These are phyloP conservation scores for Lymantria monacha DNA, from an alignment of 2,888 invertebrate genomes.

Conservation along the genomic window DNA sequence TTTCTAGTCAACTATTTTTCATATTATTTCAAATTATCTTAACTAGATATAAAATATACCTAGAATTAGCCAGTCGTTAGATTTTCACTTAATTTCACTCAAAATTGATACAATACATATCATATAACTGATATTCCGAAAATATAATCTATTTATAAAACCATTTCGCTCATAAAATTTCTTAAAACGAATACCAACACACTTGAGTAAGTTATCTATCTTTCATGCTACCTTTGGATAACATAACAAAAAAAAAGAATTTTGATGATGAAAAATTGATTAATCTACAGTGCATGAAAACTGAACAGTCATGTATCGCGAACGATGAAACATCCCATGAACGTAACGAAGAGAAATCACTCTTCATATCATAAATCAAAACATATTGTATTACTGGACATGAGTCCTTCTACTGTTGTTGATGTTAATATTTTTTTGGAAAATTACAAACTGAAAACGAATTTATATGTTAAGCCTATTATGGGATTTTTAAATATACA, in stretches of 20 bases:
- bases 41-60: too few relatives aligned
- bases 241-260: slow-evolving; percentile 12
- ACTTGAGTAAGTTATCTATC: not conserved
- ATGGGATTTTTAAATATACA: too few relatives aligned
- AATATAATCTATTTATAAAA: too few relatives aligned
- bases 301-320: slow-evolving; percentile 54
- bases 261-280: slow-evolving; percentile 17
- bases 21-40: too few relatives aligned
- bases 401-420: slow-evolving; percentile 34
- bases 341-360: slow-evolving; percentile 67
- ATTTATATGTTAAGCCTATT: too few relatives aligned
- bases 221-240: not conserved
- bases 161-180: too few relatives aligned
- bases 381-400: slow-evolving; percentile 57
- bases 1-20: too few relatives aligned
- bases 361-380: slow-evolving; percentile 66
- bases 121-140: too few relatives aligned
- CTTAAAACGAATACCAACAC: too few relatives aligned
- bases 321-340: slow-evolving; percentile 58
- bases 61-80: too few relatives aligned
- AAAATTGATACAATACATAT: too few relatives aligned
- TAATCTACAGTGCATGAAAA: slow-evolving; percentile 31
- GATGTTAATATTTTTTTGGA: slow-evolving; percentile 1
- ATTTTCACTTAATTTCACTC: too few relatives aligned
- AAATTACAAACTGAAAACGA: not conserved